Conservation (phyloP, 2,888 invertebrate species). For the Standfussiana lucernea region DNA sequence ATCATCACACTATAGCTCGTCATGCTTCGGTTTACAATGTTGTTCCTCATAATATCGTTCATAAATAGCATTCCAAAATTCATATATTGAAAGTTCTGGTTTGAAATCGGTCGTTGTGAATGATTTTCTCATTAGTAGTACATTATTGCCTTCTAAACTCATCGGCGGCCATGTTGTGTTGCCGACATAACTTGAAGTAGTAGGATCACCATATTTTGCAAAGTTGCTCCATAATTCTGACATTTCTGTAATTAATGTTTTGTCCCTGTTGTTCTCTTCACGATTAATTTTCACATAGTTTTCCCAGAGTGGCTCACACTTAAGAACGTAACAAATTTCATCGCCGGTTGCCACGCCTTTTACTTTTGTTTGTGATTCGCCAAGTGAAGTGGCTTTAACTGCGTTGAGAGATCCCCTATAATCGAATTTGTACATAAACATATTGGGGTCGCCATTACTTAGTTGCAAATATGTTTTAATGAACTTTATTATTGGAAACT, state of each 20-base stretch:
- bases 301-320: slow-evolving; percentile 85
- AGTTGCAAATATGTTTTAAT: slow-evolving; percentile 75
- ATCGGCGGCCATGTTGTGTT: slow-evolving; percentile 80
- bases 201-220: slow-evolving; percentile 85
- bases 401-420: slow-evolving; percentile 84
- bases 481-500: slow-evolving; percentile 85
- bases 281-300: slow-evolving; percentile 76
- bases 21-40: slow-evolving; percentile 74
- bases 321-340: slow-evolving; percentile 87
- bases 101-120: slow-evolving; percentile 73
- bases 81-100: slow-evolving; percentile 76
- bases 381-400: slow-evolving; percentile 79
- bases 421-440: slow-evolving; percentile 87
- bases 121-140: slow-evolving; percentile 77
- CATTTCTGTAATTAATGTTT: slow-evolving; percentile 81
- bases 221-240: slow-evolving; percentile 88
- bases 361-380: slow-evolving; percentile 72
- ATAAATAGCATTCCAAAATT: slow-evolving; percentile 84
- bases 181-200: slow-evolving; percentile 68
- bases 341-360: slow-evolving; percentile 88
- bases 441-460: slow-evolving; percentile 63
- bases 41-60: slow-evolving; percentile 75
- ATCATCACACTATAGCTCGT: slow-evolving; percentile 76
- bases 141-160: slow-evolving; percentile 72
- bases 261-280: slow-evolving; percentile 76